Evolutionary conservation across 37 sponge, comb jelly and placozoan genomes (phyloP).

Genomic region (Tethya wilhelma): DNA sequence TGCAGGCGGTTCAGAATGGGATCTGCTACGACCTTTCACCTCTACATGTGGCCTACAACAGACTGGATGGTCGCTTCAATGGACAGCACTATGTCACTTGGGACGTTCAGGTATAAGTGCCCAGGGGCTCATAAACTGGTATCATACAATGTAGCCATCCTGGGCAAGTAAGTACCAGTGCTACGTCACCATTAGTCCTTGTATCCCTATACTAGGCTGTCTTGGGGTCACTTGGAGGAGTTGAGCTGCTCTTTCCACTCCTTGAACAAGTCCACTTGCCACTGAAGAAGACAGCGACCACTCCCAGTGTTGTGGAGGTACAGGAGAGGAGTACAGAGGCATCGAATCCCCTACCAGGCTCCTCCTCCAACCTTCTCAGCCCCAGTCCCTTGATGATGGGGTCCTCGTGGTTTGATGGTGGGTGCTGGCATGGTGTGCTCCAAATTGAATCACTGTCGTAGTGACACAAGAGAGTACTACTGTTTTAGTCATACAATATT

Average conservation of each 20-base stretch:
- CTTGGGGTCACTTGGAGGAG: slow-evolving; percentile 86
- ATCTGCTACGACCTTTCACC: slow-evolving; percentile 65
- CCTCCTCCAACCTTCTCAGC: neutral
- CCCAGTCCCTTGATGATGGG: too few relatives aligned
- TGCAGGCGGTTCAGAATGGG: slow-evolving; percentile 7
- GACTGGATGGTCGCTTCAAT: slow-evolving; percentile 38
- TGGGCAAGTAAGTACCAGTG: neutral
- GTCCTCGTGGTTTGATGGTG: slow-evolving; percentile 39
- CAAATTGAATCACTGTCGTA: neutral
- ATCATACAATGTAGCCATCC: neutral
- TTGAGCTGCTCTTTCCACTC: slow-evolving; percentile 88
- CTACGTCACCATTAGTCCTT: neutral
- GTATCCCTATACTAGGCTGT: slow-evolving; percentile 55
- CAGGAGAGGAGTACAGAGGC: neutral
- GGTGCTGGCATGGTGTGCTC: too few relatives aligned
- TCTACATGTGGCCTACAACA: neutral
- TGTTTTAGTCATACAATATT: neutral
- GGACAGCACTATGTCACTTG: slow-evolving; percentile 76
- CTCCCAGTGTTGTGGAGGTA: neutral
- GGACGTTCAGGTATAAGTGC: slow-evolving; percentile 72
- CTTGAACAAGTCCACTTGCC: slow-evolving; percentile 80
- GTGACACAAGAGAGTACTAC: too few relatives aligned
- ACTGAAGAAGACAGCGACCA: neutral
- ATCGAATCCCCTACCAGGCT: neutral
- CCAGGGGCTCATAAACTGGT: neutral